Conservation (phyloP, 23 tunicate genomes). For the Trididemnum miniatum region DNA sequence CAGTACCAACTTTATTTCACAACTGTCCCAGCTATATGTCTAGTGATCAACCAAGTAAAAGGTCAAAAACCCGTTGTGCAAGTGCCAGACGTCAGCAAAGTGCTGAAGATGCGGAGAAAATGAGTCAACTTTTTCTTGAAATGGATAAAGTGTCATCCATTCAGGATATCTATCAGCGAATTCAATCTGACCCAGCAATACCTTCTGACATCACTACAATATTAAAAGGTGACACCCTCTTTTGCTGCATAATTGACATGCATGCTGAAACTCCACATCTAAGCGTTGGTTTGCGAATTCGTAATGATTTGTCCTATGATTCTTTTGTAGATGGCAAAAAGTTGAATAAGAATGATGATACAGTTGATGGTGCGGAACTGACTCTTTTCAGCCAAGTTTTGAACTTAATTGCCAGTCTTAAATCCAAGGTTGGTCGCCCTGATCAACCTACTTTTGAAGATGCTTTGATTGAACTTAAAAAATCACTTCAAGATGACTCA, state of each 20-base stretch:
- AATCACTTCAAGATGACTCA: not conserved
- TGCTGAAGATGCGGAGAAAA: conserved; percentile 13
- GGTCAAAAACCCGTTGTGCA: conserved; percentile 12
- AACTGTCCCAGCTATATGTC: conserved; percentile 10
- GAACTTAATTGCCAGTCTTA: not conserved
- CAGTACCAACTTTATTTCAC: not conserved
- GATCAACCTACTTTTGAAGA: not conserved
- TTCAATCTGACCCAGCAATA: conserved; percentile 3
- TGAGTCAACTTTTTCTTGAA: conserved; percentile 1
- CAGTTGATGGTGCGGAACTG: not conserved
- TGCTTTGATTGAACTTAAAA: not conserved
- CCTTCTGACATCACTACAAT: conserved; percentile 4
- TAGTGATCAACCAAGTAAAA: not conserved
- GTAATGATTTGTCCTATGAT: conserved; percentile 14
- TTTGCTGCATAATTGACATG: not conserved
- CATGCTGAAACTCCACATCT: not conserved
- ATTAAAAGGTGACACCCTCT: not conserved
- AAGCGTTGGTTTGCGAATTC: conserved; percentile 18
- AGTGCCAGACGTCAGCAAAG: conserved; percentile 13
- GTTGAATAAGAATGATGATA: not conserved
- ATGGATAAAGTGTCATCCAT: conserved; percentile 7
- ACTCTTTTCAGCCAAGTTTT: conserved; percentile 6
- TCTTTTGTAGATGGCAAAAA: not conserved
- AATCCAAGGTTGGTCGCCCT: not conserved
- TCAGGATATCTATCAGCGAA: conserved; percentile 11